A percentile compares a stretch with the other conserved stretches of the same genome.
These are phyloP conservation scores for Ophraella communa DNA, from an alignment of 2,888 invertebrate species.

Conservation along the genomic window DNA sequence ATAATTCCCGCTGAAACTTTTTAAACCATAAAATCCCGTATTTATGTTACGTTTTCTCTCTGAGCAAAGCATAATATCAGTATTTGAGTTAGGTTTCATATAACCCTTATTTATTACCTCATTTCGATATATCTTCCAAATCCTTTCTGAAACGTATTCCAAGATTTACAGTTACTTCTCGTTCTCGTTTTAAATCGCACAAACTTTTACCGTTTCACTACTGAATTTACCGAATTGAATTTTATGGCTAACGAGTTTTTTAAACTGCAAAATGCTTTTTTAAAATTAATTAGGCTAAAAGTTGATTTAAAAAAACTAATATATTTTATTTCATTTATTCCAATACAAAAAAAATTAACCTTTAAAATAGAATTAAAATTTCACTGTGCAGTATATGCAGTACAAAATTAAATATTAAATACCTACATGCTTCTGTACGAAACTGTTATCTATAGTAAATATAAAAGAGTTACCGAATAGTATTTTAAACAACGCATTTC, in stretches of 20 bases:
- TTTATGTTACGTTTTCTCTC: slow-evolving; percentile 50
- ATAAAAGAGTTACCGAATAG: too few species aligned
- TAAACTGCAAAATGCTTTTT: neutral
- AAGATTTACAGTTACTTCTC: slow-evolving; percentile 53
- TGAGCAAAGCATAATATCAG: slow-evolving; percentile 54
- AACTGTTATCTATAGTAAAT: too few species aligned
- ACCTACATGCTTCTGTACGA: too few species aligned
- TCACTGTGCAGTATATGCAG: too few species aligned
- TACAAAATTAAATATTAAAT: too few species aligned
- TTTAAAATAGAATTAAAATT: too few species aligned
- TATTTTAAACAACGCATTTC: too few species aligned
- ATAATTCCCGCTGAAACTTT: slow-evolving; percentile 51
- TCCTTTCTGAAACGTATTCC: slow-evolving; percentile 54
- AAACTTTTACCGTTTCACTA: slow-evolving; percentile 31
- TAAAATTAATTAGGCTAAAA: neutral
- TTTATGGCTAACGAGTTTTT: slow-evolving; percentile 16
- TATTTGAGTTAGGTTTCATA: slow-evolving; percentile 55
- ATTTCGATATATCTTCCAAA: slow-evolving; percentile 58
- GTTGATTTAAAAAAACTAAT: neutral
- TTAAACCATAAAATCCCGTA: slow-evolving; percentile 53
- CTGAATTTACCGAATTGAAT: slow-evolving; percentile 27
- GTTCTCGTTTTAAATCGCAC: slow-evolving; percentile 39
- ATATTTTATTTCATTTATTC: too few species aligned
- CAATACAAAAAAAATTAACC: too few species aligned
- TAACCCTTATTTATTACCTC: slow-evolving; percentile 59